Evolutionary conservation across 2,888 invertebrate genomes (phyloP).

Genomic region (Amphipyra berbera): DNA sequence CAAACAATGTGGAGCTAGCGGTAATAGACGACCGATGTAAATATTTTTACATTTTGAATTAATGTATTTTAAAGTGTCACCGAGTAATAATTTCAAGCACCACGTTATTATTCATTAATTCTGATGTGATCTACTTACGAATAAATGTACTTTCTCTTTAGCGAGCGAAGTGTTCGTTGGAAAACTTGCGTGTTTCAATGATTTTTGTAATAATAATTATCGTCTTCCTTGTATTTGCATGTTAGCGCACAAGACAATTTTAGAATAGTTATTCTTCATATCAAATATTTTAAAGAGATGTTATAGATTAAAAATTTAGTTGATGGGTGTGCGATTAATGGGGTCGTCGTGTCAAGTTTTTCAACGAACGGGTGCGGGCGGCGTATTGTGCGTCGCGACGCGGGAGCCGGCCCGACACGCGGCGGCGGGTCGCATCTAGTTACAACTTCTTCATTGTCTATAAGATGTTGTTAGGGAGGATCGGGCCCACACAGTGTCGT

Average conservation of each 20-base stretch:
- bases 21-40: conserved; percentile 71
- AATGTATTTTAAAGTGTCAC: conserved; percentile 84
- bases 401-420: not conserved
- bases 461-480: conserved; percentile 76
- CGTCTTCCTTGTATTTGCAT: conserved; percentile 85
- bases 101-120: conserved; percentile 77
- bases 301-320: conserved; percentile 70
- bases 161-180: conserved; percentile 74
- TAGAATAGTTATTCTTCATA: conserved; percentile 84
- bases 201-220: conserved; percentile 70
- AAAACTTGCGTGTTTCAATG: conserved; percentile 77
- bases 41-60: conserved; percentile 85
- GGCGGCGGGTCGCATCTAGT: conserved; percentile 62
- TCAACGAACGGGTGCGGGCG: conserved; percentile 73
- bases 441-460: conserved; percentile 75
- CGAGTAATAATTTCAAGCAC: conserved; percentile 81
- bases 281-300: conserved; percentile 80
- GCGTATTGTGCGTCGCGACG: conserved; percentile 14
- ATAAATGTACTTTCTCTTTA: conserved; percentile 71
- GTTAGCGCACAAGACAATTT: conserved; percentile 84
- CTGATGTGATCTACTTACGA: conserved; percentile 78
- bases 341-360: conserved; percentile 73
- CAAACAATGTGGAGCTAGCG: conserved; percentile 40
- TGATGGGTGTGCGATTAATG: conserved; percentile 65
- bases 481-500: conserved; percentile 53